Evolutionary conservation across 2,113 vertebrate species (phyloP), one percentile per base, ranked within the genome.

Genomic region (Bubo bubo): DNA sequence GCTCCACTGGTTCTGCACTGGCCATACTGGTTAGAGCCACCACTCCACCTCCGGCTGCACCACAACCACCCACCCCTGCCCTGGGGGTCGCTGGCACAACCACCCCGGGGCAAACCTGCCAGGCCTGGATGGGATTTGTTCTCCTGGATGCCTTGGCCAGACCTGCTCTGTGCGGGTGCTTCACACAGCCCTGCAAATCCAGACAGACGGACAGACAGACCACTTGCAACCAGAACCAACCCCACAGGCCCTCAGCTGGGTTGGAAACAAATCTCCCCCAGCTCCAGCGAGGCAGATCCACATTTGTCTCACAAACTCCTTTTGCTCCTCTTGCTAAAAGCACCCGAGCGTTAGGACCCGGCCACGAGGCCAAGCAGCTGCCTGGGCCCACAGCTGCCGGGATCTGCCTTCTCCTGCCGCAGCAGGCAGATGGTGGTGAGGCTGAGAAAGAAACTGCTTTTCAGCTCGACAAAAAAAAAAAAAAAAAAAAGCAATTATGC

Each of bases 341-440:
- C 35, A 20, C 43, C 8, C 3, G 21, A 39, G 89, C 73, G 8
- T 59, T 55, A 89, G 90, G 95, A 72, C 41, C 41, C 5, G 22
- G 41, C 86, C 55, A 2, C 3, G 50, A 63, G 52, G 93, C 59
- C 0, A 7, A 92, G 95, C 93, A 96, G 94, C 95, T 94, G 88
- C 86, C 73, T 0, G 0, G 70, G 6, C 66, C 91, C 88, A 66
- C 95, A 94, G 96, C 93, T 95, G 92, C 94, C 0, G 71, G 74
- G 95, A 82, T 90, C 86, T 95, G 90, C 91, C 87, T 93, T 88
- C 90, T 76, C 72, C 16, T 32, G 85, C 92, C 20, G 0, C 93
- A 66, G 79, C 59, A 9, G 95, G 94, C 96, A 95, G 96, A 96
- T 95, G 96, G 94, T 91, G 91, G 26, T 0, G 58, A 86, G 93